Base-by-base conservation (phyloP, 1,140 invertebrate genomes). In the Drosophila subpulchrella region DNA sequence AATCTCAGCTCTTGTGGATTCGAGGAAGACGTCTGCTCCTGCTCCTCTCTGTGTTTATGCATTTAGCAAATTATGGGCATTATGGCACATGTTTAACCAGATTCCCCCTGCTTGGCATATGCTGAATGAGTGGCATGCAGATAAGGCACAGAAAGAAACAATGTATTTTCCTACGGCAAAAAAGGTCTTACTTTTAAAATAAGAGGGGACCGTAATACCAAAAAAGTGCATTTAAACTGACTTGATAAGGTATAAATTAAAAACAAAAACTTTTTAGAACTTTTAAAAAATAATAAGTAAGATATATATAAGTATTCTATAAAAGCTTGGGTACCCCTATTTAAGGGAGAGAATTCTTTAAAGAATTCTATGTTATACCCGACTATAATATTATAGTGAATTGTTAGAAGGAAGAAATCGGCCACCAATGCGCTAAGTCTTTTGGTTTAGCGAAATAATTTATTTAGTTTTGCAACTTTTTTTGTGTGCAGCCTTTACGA, bases 51-150 rank as follows among this genome's bases (percentile, higher is more conserved):
- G 51, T 57, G 58, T 51, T 70, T 63, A 39, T 56, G 60, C 71
- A 80, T 80, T 80, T 76, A 72, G 81, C 72, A 84, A 85, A 84
- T 85, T 85, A 68, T 76, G 81, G 57, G 61, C 66, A 84, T 85
- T 46, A 61, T 46, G 56, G 27, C 47, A 56, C 81, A 70, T 62
- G 39, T 54, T 41, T 24, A 20, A 57, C 56, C 61, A 68, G 30
- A 67, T 42, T 54, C 48, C 39, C 44, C 24, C n/a, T 32, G 6
- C 39, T 24, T 67, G 58, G 46, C 55, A 46, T 61, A 75, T 72
- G 76, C 30, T 30, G 42, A 67, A 55, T 81, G 50, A 55, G 39
- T 17, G 39, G 46, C 47, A 47, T 76, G 66, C 46, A 63, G 63
- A 55, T 61, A 20, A 41, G 39, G 4, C 38, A 63, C 55, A 42